Percentiles rank a stretch among this genome's conserved stretches.
These are phyloP conservation scores for Lepus timidus DNA, from an alignment of 2,113 vertebrate genomes.

Conservation along the genomic window DNA sequence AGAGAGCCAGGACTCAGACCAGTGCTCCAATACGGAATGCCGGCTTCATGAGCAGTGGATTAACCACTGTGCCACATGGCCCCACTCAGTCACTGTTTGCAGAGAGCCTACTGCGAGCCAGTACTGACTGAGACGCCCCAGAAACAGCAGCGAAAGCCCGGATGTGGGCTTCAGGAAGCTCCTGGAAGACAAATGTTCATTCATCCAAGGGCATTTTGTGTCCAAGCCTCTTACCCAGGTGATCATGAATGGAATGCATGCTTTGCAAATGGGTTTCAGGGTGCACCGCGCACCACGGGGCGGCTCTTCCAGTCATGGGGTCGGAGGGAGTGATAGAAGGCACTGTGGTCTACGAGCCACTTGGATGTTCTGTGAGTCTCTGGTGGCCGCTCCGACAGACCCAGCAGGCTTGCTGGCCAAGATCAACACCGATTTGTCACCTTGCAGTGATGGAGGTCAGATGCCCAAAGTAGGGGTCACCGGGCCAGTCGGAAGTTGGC, in stretches of 20 bases:
- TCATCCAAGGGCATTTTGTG: not conserved
- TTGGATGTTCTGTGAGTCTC: not conserved
- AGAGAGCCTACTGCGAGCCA: not conserved
- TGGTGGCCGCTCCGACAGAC: not conserved
- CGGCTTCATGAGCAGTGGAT: too few relatives aligned
- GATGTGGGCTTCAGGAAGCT: not conserved
- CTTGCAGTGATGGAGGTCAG: not conserved
- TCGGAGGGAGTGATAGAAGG: not conserved
- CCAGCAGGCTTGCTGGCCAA: not conserved
- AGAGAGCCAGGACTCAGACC: too few relatives aligned
- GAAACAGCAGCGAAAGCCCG: not conserved
- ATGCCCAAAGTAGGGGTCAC: not conserved
- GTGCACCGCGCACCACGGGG: not conserved
- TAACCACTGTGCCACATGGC: too few relatives aligned
- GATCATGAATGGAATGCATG: too few relatives aligned
- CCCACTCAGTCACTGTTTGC: not conserved
- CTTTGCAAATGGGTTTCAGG: not conserved
- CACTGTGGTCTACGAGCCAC: not conserved
- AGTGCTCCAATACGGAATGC: too few relatives aligned
- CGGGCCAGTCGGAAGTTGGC: rapidly evolving
- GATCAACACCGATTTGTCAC: not conserved
- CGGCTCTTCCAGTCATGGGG: not conserved
- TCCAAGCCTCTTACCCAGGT: too few relatives aligned
- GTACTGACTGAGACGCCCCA: too few relatives aligned
- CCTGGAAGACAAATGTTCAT: not conserved